A percentile compares a stretch with the other conserved stretches of the same genome.
These are phyloP conservation scores for Scaptodrosophila lebanonensis DNA, from an alignment of 1,140 invertebrate species.

Conservation along the genomic window DNA sequence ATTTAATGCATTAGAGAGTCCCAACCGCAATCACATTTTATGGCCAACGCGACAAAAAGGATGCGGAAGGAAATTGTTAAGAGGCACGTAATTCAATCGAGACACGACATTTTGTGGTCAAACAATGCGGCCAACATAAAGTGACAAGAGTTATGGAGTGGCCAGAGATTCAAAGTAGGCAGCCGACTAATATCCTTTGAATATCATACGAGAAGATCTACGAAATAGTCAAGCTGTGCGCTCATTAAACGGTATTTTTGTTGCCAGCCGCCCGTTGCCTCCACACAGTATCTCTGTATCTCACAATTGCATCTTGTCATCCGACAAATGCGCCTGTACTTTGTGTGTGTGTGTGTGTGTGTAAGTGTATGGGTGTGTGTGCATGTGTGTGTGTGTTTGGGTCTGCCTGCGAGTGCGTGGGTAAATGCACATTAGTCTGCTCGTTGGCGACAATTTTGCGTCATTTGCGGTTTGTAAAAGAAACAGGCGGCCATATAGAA, in stretches of 20 bases:
- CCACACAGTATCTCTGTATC: no score
- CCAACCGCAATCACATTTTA: slow-evolving; percentile 36
- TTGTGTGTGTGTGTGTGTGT: background rate
- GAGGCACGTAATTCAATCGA: slow-evolving; percentile 23
- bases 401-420: background rate
- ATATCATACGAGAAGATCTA: slow-evolving; percentile 47
- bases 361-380: slow-evolving; percentile 5
- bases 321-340: background rate
- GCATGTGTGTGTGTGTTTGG: slow-evolving; percentile 6
- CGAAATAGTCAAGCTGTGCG: slow-evolving; percentile 50
- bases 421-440: slow-evolving; percentile 31
- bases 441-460: slow-evolving; percentile 37
- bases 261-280: slow-evolving; percentile 15
- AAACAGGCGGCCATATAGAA: no score
- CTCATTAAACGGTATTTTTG: slow-evolving; percentile 64
- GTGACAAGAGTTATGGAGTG: slow-evolving; percentile 35
- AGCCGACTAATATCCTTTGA: slow-evolving; percentile 34
- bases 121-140: slow-evolving; percentile 33
- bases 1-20: background rate
- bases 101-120: slow-evolving; percentile 23
- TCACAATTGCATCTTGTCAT: slow-evolving; percentile 39
- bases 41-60: slow-evolving; percentile 6
- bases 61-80: slow-evolving; percentile 29
- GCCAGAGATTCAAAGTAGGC: slow-evolving; percentile 18
- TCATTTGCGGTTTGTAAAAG: slow-evolving; percentile 36